These are phyloP conservation scores for Gymnorhina tibicen DNA, from an alignment of 2,113 vertebrate genomes.

Conservation along the genomic window DNA sequence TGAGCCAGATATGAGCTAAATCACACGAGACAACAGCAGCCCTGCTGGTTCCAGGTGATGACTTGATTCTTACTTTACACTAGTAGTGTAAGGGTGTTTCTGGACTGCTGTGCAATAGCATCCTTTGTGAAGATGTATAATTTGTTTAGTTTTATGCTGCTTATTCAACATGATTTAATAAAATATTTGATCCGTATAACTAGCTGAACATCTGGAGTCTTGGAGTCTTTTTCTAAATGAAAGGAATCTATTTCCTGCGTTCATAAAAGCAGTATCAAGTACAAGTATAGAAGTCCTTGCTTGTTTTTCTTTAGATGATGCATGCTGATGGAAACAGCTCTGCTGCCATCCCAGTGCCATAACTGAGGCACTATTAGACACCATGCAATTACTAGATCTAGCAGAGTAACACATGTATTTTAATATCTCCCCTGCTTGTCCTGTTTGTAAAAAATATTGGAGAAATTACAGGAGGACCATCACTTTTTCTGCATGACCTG, in stretches of 20 bases:
- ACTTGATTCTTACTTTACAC: background rate
- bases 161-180: background rate
- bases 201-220: background rate
- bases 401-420: background rate
- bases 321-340: background rate
- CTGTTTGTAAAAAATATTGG: background rate
- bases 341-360: background rate
- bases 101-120: background rate
- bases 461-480: background rate
- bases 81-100: background rate
- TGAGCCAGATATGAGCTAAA: background rate
- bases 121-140: background rate
- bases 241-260: background rate
- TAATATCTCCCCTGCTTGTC: background rate
- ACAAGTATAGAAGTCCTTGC: background rate
- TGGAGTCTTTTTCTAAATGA: background rate
- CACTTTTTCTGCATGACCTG: background rate
- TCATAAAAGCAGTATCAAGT: background rate
- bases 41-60: background rate
- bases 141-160: background rate
- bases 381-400: background rate
- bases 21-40: background rate
- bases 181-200: background rate
- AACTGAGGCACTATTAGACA: background rate
- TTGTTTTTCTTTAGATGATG: background rate